Evolutionary conservation across 2,888 invertebrate species (phyloP), one percentile per base, ranked within the genome.

Genomic region (Drosophila mimica): DNA sequence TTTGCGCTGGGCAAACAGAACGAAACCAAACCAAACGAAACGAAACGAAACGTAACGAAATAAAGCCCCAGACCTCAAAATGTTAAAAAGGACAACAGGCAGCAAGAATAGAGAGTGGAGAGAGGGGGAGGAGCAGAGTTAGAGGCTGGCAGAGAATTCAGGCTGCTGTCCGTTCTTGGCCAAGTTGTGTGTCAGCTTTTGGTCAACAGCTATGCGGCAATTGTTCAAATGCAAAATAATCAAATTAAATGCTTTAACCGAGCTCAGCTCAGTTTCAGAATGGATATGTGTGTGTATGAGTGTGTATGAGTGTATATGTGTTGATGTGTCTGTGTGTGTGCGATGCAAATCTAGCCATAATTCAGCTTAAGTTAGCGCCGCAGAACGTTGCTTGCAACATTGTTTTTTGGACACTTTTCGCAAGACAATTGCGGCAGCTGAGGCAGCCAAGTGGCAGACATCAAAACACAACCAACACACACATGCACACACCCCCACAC

Each of bases 31-130:
- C 79, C 58, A 79, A 80, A 83, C 79, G 59, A 76, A 81, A 82
- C 84, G 80, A 72, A 83, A 81, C 83, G 83, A 74, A 84, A 84
- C 86, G 88, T 88, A 88, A 88, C 84, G 89, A 86, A 82, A 88
- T 86, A 86, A 85, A 79, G 81, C 76, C 86, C 88, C 84, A 82
- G 81, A 83, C 85, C 85, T 81, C 88, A 83, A 81, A 86, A 88
- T 85, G 83, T 83, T 83, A 85, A 83, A 83, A 83, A 82, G 83
- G 83, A 82, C 85, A 83, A 82, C 73, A 77, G 76, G 70, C 62
- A 25, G 53, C 8, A 25, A 31, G 43, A 51, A 17, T 9, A 25
- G 5, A 17, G 17, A 34, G 31, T 36, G 53, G 13, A 3, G 15
- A 33, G 11, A 51, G 17, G 15, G 3, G 20, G 13, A 28, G 31